A percentile compares a stretch with the other conserved stretches of the same genome.
phyloP scores from a whole-genome alignment of 2,797 vertebrate genomes.

The Urocyon cinereoargenteus region DNA sequence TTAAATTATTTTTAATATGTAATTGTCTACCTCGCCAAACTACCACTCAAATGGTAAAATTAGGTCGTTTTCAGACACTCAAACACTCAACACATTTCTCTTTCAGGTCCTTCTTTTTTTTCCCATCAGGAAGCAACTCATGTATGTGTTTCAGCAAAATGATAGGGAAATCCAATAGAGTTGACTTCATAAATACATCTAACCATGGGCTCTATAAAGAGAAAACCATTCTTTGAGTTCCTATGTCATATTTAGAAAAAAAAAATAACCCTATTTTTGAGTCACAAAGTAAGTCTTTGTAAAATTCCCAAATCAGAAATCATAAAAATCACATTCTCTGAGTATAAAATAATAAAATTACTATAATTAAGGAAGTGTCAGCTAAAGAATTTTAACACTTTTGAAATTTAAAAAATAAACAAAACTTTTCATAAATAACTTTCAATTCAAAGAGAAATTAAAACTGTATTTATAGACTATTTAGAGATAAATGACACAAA shows the following conservation, averaged over 20 bases:
- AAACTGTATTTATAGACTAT: not conserved
- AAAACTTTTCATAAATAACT: not conserved
- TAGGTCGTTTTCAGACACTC: conserved; percentile 31
- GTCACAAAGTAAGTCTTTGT: conserved; percentile 21
- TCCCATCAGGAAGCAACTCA: not conserved
- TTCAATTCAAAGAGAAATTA: not conserved
- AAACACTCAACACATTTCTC: not conserved
- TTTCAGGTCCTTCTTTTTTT: not conserved
- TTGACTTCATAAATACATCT: conserved; percentile 18
- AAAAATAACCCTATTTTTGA: not conserved
- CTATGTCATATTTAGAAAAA: not conserved
- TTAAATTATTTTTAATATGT: conserved; percentile 56
- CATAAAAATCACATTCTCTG: not conserved
- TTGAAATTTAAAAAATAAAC: not conserved
- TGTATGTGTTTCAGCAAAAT: conserved; percentile 36
- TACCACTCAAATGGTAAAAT: conserved; percentile 49
- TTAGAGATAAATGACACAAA: not conserved
- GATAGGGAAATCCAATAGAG: not conserved
- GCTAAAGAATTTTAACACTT: not conserved
- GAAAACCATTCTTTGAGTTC: not conserved
- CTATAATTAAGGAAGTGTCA: not conserved
- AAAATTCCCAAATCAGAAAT: not conserved
- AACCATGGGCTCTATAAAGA: not conserved
- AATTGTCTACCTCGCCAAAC: conserved; percentile 54
- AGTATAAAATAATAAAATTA: not conserved